Conservation (phyloP, 2,888 invertebrate genomes). For the Melanotus villosus region DNA sequence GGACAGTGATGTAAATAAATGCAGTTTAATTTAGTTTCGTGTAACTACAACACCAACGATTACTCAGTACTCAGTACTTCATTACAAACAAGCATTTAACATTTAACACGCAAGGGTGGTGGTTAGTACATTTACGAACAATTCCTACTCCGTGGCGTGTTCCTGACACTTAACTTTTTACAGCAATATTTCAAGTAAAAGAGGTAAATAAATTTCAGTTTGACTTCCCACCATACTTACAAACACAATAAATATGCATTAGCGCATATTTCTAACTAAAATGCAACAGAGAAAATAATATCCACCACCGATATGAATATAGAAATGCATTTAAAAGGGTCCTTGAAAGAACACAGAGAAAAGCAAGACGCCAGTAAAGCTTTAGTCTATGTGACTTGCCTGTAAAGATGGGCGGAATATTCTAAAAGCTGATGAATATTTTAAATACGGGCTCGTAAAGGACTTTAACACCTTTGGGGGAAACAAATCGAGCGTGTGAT, state of each 20-base stretch:
- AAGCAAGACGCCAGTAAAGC: slow-evolving; percentile 22
- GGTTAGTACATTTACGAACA: background rate
- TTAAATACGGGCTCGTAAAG: slow-evolving; percentile 54
- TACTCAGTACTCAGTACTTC: background rate
- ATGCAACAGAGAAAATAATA: slow-evolving; percentile 5
- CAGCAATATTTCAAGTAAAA: too few species aligned
- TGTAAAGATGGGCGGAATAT: slow-evolving; percentile 46
- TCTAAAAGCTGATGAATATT: slow-evolving; percentile 57
- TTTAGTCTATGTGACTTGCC: slow-evolving; percentile 38
- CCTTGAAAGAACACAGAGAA: background rate
- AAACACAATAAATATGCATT: background rate
- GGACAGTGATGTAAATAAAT: too few species aligned
- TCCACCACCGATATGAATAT: background rate
- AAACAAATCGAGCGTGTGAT: slow-evolving; percentile 62
- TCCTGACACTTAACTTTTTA: too few species aligned
- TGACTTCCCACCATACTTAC: too few species aligned
- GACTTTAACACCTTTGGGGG: slow-evolving; percentile 58
- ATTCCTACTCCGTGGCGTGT: too few species aligned
- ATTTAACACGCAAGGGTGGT: slow-evolving; percentile 6
- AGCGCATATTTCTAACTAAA: background rate
- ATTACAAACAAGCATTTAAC: background rate
- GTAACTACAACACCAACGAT: background rate
- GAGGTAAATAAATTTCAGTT: too few species aligned
- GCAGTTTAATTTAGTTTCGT: background rate
- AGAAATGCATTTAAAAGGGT: slow-evolving; percentile 1